These are phyloP conservation scores for Halcyon senegalensis DNA, from an alignment of 2,113 vertebrate genomes.

Conservation along the genomic window DNA sequence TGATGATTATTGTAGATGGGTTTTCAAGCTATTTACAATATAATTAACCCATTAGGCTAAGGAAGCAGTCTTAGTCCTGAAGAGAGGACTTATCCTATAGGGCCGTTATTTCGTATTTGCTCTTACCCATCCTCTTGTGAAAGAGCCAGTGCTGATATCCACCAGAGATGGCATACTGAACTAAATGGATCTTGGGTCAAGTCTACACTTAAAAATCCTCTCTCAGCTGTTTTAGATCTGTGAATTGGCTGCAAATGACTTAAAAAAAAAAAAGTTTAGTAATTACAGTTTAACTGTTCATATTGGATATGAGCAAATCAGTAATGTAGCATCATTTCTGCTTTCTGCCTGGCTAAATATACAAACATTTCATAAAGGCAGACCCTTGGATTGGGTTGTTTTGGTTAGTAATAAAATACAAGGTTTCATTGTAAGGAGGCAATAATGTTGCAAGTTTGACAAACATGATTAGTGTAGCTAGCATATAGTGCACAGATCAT, in stretches of 20 bases:
- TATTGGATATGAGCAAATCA: background rate
- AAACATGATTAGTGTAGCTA: background rate
- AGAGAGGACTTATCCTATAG: background rate
- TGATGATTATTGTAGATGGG: background rate
- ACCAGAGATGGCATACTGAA: background rate
- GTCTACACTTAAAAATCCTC: background rate
- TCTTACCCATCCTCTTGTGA: background rate
- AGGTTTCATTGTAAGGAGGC: rapidly evolving
- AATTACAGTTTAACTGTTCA: background rate
- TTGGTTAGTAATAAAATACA: background rate
- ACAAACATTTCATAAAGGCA: background rate
- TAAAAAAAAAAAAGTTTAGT: background rate
- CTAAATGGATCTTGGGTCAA: background rate
- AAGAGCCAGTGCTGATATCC: background rate
- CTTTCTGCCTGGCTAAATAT: background rate
- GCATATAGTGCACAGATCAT: background rate
- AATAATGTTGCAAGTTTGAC: background rate
- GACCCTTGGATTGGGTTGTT: background rate
- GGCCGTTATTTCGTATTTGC: background rate
- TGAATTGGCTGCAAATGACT: background rate
- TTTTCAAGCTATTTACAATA: background rate
- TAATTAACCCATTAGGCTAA: background rate
- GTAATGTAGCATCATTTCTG: background rate
- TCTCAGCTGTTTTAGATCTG: background rate
- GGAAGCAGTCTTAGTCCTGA: background rate